Conservation (phyloP, 2,888 invertebrate species). For the Cistogaster globosa region DNA sequence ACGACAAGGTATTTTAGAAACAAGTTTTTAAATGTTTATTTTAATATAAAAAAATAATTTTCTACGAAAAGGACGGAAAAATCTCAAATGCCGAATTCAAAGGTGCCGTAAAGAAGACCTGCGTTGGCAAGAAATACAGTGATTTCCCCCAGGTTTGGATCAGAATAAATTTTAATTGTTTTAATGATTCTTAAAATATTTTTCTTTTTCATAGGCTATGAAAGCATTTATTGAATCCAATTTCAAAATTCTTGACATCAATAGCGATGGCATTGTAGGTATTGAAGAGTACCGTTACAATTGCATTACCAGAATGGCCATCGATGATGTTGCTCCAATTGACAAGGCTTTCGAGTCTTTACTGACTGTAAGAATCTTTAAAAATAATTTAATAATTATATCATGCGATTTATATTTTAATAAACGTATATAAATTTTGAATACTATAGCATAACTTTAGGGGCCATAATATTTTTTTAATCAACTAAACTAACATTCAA, state of each 20-base stretch:
- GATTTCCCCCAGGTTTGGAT: slow-evolving; percentile 88
- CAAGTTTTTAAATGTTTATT: no score
- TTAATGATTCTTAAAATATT: neutral
- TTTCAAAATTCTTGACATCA: slow-evolving; percentile 91
- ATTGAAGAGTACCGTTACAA: slow-evolving; percentile 92
- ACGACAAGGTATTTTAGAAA: slow-evolving; percentile 87
- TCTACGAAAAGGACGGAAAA: slow-evolving; percentile 87
- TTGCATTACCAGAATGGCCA: slow-evolving; percentile 91
- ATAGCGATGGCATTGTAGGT: slow-evolving; percentile 90
- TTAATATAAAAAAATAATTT: neutral
- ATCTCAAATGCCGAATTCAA: slow-evolving; percentile 93
- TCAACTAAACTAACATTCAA: no score
- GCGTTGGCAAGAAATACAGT: slow-evolving; percentile 89
- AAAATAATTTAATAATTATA: neutral
- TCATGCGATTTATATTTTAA: no score
- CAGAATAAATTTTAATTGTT: neutral
- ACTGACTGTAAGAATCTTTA: slow-evolving; percentile 86
- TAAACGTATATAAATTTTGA: no score
- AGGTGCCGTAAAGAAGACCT: slow-evolving; percentile 90
- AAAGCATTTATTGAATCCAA: slow-evolving; percentile 93
- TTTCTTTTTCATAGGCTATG: slow-evolving; percentile 85
- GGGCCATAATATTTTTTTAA: no score
- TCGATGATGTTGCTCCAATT: slow-evolving; percentile 89
- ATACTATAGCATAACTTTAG: no score
- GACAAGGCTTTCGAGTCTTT: slow-evolving; percentile 91